These are phyloP conservation scores for Crenichthys baileyi DNA, from an alignment of 2,797 vertebrate genomes.

Conservation along the genomic window DNA sequence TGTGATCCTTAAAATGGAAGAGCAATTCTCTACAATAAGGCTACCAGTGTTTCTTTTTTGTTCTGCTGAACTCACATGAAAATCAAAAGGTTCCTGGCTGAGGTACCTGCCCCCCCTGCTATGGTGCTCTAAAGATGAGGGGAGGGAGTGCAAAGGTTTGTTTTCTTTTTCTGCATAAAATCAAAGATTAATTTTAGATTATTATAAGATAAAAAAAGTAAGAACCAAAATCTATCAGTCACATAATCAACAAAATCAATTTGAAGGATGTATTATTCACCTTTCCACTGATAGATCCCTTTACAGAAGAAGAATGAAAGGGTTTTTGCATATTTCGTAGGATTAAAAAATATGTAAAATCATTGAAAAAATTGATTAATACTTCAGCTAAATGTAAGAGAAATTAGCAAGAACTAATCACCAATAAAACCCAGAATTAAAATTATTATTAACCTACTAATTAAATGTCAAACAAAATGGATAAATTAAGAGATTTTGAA, in stretches of 20 bases:
- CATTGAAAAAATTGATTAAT: neutral
- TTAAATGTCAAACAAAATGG: neutral
- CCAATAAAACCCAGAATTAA: neutral
- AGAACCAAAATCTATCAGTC: neutral
- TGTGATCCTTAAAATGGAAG: constrained; percentile 51
- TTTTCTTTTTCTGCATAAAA: neutral
- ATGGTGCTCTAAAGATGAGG: neutral
- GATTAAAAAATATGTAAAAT: neutral
- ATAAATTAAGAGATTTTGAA: neutral
- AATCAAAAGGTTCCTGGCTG: neutral
- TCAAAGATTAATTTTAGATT: neutral
- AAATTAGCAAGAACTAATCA: neutral
- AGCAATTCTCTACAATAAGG: constrained; percentile 26
- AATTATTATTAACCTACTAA: neutral
- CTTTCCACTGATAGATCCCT: neutral
- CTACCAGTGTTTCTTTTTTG: constrained; percentile 23
- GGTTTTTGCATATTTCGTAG: neutral
- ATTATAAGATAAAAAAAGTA: neutral
- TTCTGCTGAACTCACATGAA: constrained; percentile 20
- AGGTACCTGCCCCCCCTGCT: neutral
- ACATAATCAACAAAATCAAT: neutral
- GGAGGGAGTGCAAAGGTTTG: neutral
- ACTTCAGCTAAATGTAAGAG: neutral
- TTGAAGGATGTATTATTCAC: neutral
- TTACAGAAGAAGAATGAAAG: neutral